phyloP scores from a whole-genome alignment of 2,888 invertebrate genomes.

The Phyto melanocephala region DNA sequence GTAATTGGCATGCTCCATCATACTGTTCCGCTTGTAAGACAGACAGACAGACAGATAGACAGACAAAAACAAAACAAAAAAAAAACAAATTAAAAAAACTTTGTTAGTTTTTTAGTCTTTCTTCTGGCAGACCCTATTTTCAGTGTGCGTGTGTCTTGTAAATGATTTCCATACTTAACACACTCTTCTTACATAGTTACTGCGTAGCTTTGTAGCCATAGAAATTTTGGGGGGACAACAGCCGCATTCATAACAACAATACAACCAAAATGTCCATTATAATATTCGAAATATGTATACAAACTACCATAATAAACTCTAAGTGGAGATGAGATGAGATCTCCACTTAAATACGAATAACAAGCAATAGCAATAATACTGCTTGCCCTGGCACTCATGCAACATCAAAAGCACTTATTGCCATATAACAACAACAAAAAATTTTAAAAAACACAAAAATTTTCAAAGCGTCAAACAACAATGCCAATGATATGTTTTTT shows the following conservation, averaged over 20 bases:
- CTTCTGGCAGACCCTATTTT: slow-evolving; percentile 55
- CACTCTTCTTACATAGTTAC: background rate
- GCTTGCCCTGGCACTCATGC: slow-evolving; percentile 52
- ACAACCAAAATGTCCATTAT: slow-evolving; percentile 60
- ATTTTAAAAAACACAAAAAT: slow-evolving; percentile 1
- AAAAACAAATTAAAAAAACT: background rate
- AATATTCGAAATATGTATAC: slow-evolving; percentile 63
- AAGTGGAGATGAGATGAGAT: slow-evolving; percentile 59
- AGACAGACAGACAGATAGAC: background rate
- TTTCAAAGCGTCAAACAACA: slow-evolving; percentile 64
- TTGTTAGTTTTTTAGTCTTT: slow-evolving; percentile 23
- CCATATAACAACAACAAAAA: slow-evolving; percentile 35
- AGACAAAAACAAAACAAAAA: background rate
- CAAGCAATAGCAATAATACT: slow-evolving; percentile 4
- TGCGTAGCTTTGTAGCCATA: background rate
- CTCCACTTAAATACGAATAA: slow-evolving; percentile 33
- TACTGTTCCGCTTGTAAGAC: background rate
- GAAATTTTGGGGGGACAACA: slow-evolving; percentile 9
- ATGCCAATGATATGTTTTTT: slow-evolving; percentile 61
- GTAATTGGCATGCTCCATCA: slow-evolving; percentile 73
- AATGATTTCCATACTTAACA: slow-evolving; percentile 46
- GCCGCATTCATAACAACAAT: background rate
- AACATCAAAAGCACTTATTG: slow-evolving; percentile 62
- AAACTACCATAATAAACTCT: slow-evolving; percentile 56
- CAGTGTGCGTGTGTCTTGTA: background rate